A percentile compares a stretch with the other conserved stretches of the same genome.
Conservation (phyloP, 2,888 invertebrate genomes). For the Tribolium freemani region DNA sequence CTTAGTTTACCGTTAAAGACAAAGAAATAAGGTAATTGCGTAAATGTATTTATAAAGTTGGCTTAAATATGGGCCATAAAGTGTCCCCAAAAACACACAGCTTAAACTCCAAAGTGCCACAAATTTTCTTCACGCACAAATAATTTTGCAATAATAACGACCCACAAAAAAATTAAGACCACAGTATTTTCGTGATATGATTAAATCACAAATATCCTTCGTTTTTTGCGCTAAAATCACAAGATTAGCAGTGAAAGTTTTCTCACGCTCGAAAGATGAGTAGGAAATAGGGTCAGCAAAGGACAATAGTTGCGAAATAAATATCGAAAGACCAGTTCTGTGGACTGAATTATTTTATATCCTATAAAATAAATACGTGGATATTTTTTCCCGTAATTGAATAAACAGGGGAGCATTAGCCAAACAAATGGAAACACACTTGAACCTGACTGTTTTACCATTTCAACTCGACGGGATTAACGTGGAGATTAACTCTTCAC, state of each 20-base stretch:
- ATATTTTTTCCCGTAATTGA: background rate
- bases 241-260: conserved; percentile 39
- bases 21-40: background rate
- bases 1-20: background rate
- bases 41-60: background rate
- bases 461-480: background rate
- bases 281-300: conserved; percentile 28
- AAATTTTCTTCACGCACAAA: too few relatives aligned
- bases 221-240: conserved; percentile 1
- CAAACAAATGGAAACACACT: background rate
- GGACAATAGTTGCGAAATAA: conserved; percentile 30
- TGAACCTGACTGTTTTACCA: background rate
- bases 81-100: background rate
- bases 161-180: background rate
- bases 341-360: background rate
- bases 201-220: background rate
- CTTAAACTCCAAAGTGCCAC: too few relatives aligned
- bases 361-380: background rate
- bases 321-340: background rate
- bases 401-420: background rate
- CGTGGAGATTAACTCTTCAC: background rate
- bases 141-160: too few relatives aligned
- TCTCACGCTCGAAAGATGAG: conserved; percentile 40
- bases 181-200: background rate
- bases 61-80: background rate